Evolutionary conservation across 2,888 invertebrate genomes (phyloP).

Genomic region (Deilephila elpenor): DNA sequence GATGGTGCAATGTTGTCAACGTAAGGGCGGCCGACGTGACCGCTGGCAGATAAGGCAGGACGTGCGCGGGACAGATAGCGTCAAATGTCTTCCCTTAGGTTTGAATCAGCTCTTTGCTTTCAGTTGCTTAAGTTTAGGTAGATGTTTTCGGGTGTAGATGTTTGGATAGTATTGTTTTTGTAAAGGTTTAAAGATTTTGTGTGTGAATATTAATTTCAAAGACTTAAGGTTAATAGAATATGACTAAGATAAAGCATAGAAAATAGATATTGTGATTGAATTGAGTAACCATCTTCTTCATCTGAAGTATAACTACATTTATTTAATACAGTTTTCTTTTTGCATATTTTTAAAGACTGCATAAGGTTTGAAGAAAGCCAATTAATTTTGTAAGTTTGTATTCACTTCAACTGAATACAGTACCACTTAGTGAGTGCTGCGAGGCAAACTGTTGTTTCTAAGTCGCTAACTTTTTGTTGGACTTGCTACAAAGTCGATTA

Average conservation of each 20-base stretch:
- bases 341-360: too few relatives aligned
- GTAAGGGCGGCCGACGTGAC: conserved; percentile 39
- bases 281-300: too few relatives aligned
- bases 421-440: not conserved
- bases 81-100: not conserved
- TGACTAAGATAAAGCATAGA: too few relatives aligned
- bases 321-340: too few relatives aligned
- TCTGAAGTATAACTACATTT: too few relatives aligned
- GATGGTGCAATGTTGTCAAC: conserved; percentile 36
- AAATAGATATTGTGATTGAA: too few relatives aligned
- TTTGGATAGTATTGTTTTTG: not conserved
- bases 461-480: conserved; percentile 36
- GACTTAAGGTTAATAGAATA: too few relatives aligned
- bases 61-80: conserved; percentile 1
- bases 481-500: conserved; percentile 38
- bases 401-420: not conserved
- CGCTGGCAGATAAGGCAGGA: conserved; percentile 38
- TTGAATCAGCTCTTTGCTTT: not conserved
- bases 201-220: too few relatives aligned
- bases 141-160: not conserved
- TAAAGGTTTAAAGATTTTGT: too few relatives aligned
- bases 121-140: not conserved
- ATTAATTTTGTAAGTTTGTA: too few relatives aligned
- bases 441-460: conserved; percentile 40
- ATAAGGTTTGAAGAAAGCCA: too few relatives aligned